phyloP scores from a whole-genome alignment of 2,888 invertebrate species.

The Caenorhabditis doughertyi region DNA sequence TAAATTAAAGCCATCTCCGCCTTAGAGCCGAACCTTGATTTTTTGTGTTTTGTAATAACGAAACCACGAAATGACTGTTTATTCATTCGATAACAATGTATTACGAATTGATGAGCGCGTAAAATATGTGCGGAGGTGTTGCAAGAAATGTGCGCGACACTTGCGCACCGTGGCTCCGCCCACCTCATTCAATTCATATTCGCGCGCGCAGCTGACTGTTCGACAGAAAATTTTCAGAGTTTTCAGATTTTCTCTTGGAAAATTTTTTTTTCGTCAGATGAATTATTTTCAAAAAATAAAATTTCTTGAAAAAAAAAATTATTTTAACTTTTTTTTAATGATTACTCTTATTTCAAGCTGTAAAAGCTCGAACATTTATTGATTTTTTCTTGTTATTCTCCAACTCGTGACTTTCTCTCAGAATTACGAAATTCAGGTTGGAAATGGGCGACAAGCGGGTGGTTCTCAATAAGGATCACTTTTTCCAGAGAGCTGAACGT shows the following conservation, averaged over 20 bases:
- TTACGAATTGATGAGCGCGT: too few species aligned
- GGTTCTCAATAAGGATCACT: slow-evolving; percentile 66
- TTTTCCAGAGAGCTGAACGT: slow-evolving; percentile 66
- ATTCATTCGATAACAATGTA: too few species aligned
- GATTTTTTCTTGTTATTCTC: not conserved
- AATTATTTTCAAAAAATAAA: slow-evolving; percentile 16
- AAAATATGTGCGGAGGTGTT: not conserved
- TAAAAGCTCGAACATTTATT: not conserved
- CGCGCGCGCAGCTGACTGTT: slow-evolving; percentile 23
- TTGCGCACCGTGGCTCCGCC: slow-evolving; percentile 14
- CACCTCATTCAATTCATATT: slow-evolving; percentile 26
- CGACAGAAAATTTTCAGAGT: slow-evolving; percentile 2
- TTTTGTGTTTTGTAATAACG: too few species aligned
- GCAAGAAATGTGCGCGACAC: not conserved
- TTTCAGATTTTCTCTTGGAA: not conserved
- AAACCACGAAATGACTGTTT: too few species aligned
- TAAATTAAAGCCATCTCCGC: too few species aligned
- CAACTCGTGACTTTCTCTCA: not conserved
- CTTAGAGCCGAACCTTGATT: too few species aligned
- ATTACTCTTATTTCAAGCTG: not conserved
- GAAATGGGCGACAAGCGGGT: slow-evolving; percentile 36
- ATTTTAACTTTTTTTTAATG: not conserved
- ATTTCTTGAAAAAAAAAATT: not conserved
- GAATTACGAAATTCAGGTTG: not conserved
- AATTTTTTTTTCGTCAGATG: slow-evolving; percentile 3